Conservation (phyloP, 1,140 invertebrate genomes). For the Drosophila bocki region DNA sequence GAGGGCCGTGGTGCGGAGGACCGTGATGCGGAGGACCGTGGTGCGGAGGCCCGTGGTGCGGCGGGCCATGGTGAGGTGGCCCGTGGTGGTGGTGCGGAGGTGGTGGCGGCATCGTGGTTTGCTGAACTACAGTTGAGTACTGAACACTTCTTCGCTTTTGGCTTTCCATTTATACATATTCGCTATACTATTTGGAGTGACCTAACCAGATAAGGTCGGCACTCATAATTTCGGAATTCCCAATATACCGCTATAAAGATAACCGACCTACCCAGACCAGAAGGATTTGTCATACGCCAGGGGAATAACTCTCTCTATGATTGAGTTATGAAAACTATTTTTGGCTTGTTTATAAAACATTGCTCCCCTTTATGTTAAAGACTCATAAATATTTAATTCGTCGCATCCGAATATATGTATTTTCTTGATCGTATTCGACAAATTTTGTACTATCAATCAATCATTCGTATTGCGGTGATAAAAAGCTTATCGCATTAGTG, state of each 20-base stretch:
- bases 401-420: background rate
- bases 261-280: constrained; percentile 1
- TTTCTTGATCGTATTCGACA: background rate
- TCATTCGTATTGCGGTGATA: constrained; percentile 9
- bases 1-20: constrained; percentile 19
- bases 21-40: constrained; percentile 25
- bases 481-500: constrained; percentile 24
- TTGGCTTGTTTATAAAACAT: background rate
- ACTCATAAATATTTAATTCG: constrained; percentile 3
- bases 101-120: constrained; percentile 36
- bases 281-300: constrained; percentile 12
- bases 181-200: constrained; percentile 20
- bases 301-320: constrained; percentile 4
- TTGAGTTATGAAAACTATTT: constrained; percentile 9
- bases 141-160: background rate
- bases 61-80: constrained; percentile 14
- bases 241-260: constrained; percentile 41
- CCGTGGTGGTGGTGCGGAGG: constrained; percentile 31
- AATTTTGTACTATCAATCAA: constrained; percentile 15
- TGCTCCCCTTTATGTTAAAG: background rate
- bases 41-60: constrained; percentile 39
- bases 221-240: constrained; percentile 33
- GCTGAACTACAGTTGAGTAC: constrained; percentile 26
- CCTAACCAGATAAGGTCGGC: constrained; percentile 16
- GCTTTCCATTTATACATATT: constrained; percentile 32